A percentile compares a stretch with the other conserved stretches of the same genome.
Conservation (phyloP, 2,113 vertebrate species). For the Thalassarche chlororhynchos region DNA sequence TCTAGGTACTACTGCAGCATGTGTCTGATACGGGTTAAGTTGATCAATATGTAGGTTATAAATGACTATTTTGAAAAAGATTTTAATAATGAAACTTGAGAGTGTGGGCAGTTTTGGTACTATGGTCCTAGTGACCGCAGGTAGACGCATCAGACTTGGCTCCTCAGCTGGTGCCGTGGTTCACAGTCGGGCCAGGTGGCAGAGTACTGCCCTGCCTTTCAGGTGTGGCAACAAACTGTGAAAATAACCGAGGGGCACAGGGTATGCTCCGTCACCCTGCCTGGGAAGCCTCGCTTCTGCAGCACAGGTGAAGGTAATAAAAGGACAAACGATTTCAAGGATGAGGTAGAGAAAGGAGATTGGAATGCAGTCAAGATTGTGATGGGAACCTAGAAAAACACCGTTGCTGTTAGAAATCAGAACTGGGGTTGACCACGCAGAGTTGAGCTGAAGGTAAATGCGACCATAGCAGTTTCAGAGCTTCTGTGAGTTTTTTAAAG, state of each 20-base stretch:
- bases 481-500: background rate
- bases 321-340: background rate
- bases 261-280: fast-evolving
- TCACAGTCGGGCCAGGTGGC: no score
- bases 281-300: fast-evolving
- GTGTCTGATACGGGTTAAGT: background rate
- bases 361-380: background rate
- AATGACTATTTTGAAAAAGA: background rate
- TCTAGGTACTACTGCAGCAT: background rate
- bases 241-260: fast-evolving
- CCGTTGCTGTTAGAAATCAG: background rate
- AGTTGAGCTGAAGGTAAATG: background rate
- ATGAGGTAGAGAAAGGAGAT: background rate
- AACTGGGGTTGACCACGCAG: background rate
- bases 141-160: fast-evolving
- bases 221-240: background rate
- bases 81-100: background rate
- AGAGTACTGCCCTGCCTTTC: background rate
- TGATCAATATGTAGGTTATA: background rate
- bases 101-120: no score
- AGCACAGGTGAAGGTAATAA: background rate
- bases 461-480: background rate
- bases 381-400: background rate
- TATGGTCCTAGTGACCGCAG: fast-evolving
- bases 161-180: fast-evolving